A percentile compares a stretch with the other conserved stretches of the same genome.
Evolutionary conservation across 2,888 invertebrate species (phyloP).

Genomic region (Hemistola chrysoprasaria): DNA sequence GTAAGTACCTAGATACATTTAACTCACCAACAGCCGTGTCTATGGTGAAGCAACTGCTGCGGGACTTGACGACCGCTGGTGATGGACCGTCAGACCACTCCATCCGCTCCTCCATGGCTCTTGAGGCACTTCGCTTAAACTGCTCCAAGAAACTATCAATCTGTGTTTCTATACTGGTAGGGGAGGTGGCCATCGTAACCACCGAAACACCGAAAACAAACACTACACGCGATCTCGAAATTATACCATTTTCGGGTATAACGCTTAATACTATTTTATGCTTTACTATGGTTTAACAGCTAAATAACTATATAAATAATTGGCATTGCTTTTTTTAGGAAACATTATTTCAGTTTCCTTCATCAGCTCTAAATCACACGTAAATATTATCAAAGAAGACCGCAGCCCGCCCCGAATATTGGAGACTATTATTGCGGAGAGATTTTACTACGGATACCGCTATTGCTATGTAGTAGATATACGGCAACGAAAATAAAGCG

Average conservation of each 20-base stretch:
- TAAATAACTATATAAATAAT: slow-evolving; percentile 33
- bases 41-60: slow-evolving; percentile 76
- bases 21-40: slow-evolving; percentile 69
- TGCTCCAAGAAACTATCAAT: slow-evolving; percentile 93
- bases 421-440: slow-evolving; percentile 57
- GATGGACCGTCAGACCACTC: slow-evolving; percentile 78
- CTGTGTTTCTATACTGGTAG: slow-evolving; percentile 89
- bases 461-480: slow-evolving; percentile 46
- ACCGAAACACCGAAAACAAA: slow-evolving; percentile 79
- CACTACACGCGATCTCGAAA: slow-evolving; percentile 57
- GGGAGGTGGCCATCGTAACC: slow-evolving; percentile 84
- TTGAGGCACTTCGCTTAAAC: slow-evolving; percentile 90
- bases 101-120: slow-evolving; percentile 86
- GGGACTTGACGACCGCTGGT: slow-evolving; percentile 70
- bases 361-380: slow-evolving; percentile 57
- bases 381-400: slow-evolving; percentile 57
- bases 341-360: slow-evolving; percentile 54
- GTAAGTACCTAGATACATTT: background rate
- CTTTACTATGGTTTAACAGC: slow-evolving; percentile 24
- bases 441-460: slow-evolving; percentile 78
- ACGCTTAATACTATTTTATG: slow-evolving; percentile 37
- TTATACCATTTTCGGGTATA: slow-evolving; percentile 51
- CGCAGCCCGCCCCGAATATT: slow-evolving; percentile 59
- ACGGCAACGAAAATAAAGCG: slow-evolving; percentile 76
- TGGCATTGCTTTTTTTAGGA: slow-evolving; percentile 45